Conservation (phyloP, 2,113 vertebrate genomes). For the Gobio gobio region DNA sequence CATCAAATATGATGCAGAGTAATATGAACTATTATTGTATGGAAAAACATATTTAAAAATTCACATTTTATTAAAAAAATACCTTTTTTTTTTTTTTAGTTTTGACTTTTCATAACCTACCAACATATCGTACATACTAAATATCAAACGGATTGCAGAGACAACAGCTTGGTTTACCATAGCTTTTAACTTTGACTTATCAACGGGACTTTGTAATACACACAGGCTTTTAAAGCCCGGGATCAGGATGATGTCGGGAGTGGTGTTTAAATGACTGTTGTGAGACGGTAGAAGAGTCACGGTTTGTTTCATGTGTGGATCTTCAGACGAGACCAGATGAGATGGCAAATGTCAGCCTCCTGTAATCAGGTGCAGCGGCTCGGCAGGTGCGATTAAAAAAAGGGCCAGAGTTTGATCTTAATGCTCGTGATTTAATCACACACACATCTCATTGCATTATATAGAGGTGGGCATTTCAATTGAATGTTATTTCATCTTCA, state of each 20-base stretch:
- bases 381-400: conserved; percentile 52
- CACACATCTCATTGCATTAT: neutral
- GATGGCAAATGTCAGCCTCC: conserved; percentile 28
- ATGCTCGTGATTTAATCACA: conserved; percentile 4
- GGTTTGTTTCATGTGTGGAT: conserved; percentile 51
- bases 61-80: neutral
- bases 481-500: neutral
- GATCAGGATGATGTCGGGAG: conserved; percentile 53
- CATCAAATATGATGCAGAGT: neutral
- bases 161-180: neutral
- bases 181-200: conserved; percentile 22
- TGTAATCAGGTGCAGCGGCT: conserved; percentile 51
- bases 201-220: conserved; percentile 23
- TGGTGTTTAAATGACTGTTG: conserved; percentile 60
- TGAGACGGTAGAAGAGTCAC: conserved; percentile 36
- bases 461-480: neutral
- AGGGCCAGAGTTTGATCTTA: conserved; percentile 23
- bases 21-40: neutral
- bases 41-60: neutral
- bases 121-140: neutral
- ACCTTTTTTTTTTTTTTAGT: neutral
- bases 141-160: neutral
- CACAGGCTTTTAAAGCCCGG: conserved; percentile 34
- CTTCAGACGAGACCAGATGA: conserved; percentile 44
- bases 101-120: neutral